These are phyloP conservation scores for Rutpela maculata DNA, from an alignment of 2,888 invertebrate species.

Conservation along the genomic window DNA sequence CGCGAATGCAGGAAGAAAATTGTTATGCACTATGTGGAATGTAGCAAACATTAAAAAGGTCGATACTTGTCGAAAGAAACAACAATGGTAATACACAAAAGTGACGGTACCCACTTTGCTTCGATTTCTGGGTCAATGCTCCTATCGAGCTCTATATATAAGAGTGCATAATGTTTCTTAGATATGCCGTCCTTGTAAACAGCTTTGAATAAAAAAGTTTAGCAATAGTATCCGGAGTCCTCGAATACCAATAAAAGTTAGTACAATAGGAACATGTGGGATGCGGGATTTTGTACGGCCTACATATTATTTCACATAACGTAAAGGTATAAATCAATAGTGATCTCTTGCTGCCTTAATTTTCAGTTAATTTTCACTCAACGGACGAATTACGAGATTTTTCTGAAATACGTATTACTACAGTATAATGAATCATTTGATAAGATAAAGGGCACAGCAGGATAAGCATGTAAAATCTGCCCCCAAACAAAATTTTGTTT, in stretches of 20 bases:
- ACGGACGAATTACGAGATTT: too few species aligned
- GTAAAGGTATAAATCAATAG: background rate
- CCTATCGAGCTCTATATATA: background rate
- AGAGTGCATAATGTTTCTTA: too few species aligned
- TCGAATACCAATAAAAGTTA: background rate
- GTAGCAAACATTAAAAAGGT: background rate
- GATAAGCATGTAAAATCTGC: too few species aligned
- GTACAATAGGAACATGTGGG: background rate
- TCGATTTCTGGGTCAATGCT: background rate
- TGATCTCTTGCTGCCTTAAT: background rate
- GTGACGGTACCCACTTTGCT: background rate
- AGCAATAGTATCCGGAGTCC: background rate
- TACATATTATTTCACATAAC: background rate
- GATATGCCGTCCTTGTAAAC: background rate
- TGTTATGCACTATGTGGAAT: background rate
- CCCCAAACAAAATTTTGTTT: too few species aligned
- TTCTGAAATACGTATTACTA: background rate
- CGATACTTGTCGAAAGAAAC: background rate
- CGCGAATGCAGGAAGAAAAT: background rate
- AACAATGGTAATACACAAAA: background rate
- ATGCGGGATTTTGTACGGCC: background rate
- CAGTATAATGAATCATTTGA: too few species aligned
- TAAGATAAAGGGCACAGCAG: too few species aligned
- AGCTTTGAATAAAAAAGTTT: background rate
- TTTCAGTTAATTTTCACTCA: too few species aligned